Evolutionary conservation across 2,888 invertebrate genomes (phyloP).

Genomic region (Brassicogethes aeneus): DNA sequence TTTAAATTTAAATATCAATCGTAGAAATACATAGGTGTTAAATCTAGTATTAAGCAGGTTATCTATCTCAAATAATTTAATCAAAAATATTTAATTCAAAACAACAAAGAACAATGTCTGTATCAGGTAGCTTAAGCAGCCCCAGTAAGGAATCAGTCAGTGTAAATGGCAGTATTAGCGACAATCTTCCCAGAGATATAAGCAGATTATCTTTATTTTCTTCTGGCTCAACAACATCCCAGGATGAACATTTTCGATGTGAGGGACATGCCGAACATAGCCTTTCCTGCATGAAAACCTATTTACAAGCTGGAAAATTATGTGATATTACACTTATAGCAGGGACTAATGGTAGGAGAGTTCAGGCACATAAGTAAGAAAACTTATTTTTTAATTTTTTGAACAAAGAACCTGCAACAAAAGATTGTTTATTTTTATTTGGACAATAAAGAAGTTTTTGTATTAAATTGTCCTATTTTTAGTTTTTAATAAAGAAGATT

Average conservation of each 20-base stretch:
- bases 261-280: conserved; percentile 75
- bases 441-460: too few relatives aligned
- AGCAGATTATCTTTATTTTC: conserved; percentile 59
- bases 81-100: too few relatives aligned
- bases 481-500: too few relatives aligned
- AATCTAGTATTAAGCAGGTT: neutral
- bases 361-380: conserved; percentile 37
- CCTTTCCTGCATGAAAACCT: conserved; percentile 72
- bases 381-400: too few relatives aligned
- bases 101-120: conserved; percentile 14
- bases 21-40: too few relatives aligned
- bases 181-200: conserved; percentile 54
- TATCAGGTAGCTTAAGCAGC: conserved; percentile 29
- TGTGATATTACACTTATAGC: conserved; percentile 84
- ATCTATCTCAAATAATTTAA: too few relatives aligned
- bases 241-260: conserved; percentile 70
- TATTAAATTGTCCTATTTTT: too few relatives aligned
- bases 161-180: conserved; percentile 26
- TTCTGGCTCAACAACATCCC: conserved; percentile 48
- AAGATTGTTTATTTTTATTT: too few relatives aligned
- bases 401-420: too few relatives aligned
- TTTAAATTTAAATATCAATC: too few relatives aligned
- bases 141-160: conserved; percentile 32
- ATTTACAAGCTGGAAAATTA: conserved; percentile 71
- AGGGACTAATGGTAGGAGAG: conserved; percentile 54